Percentiles rank a stretch among this genome's conserved stretches.
Evolutionary conservation across 2,113 vertebrate species (phyloP).

Genomic region (Rhinolophus sinicus): DNA sequence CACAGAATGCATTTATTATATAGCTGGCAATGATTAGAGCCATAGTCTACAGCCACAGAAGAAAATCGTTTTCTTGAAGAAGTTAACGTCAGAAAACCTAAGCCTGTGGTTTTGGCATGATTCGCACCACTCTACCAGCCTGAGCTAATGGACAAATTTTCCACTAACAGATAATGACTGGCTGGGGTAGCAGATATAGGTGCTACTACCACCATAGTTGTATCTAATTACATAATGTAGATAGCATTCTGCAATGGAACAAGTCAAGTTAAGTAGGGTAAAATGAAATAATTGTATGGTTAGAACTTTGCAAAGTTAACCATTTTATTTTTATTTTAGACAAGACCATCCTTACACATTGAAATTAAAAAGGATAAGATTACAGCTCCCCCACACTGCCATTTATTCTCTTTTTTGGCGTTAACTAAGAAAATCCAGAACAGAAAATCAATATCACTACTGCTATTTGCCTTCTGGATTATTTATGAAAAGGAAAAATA

Average conservation of each 20-base stretch:
- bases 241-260: background rate
- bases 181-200: background rate
- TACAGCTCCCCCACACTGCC: no score
- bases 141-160: background rate
- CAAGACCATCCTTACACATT: background rate
- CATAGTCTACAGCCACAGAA: background rate
- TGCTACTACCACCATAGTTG: background rate
- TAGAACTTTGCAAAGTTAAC: background rate
- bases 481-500: background rate
- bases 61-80: background rate
- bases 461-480: background rate
- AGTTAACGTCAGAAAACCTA: background rate
- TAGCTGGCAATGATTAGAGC: background rate
- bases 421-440: background rate
- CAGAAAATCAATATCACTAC: background rate
- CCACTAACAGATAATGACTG: background rate
- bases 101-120: background rate
- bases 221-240: background rate
- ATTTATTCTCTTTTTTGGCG: background rate
- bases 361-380: background rate
- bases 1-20: background rate
- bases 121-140: background rate
- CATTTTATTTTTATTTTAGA: slow-evolving; percentile 14
- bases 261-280: background rate
- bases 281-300: background rate